Evolutionary conservation across 92 coral and sea anemone genomes (phyloP), one percentile per base, ranked within the genome.

Genomic region (Palythoa grandiflora): DNA sequence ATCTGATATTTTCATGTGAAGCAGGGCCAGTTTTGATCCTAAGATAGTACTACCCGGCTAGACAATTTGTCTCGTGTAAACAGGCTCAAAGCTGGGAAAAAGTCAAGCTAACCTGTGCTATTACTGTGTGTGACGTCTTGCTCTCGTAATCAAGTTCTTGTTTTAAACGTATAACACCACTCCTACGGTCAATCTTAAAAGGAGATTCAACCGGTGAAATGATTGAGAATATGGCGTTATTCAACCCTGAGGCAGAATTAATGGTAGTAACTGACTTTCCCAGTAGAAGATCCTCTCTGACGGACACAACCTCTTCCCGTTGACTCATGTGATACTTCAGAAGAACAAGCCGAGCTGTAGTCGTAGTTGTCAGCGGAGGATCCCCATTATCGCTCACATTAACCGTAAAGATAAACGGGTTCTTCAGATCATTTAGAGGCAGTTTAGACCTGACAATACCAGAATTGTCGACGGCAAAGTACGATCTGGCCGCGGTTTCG

Each of bases 101-200:
- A 48, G 37, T 19, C 13, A 2, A 37, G 39, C 73, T 40, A 12
- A 63, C 85, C 73, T 96, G 92, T 72, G 93, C 94, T 21, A 91
- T 87, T 9, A 97, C 73, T 9, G 78, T 85, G 88, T 95, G 94
- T 12, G 77, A 74, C 53, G 78, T 86, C 16, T 77, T 84, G 9
- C 89, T 84, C 79, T 97, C 99, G 84, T 79, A 97, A 78, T 97
- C 99, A 38, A 97, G 90, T n/a, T 87, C 73, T 15, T 63, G 79
- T 17, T 89, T 76, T 40, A 93, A 73, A 3, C 78, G 73, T 38
- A 97, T 89, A 15, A 71, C 85, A 13, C 98, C 99, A 16, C 71
- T 94, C 59, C 38, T 28, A 10, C 71, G 74, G 71, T 95, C 66
- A 51, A 95, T 88, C 14, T 76, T 50, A 77, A 97, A 95, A 35